phyloP scores from a whole-genome alignment of 2,888 invertebrate species.

The Mesopsocus fuscifrons region DNA sequence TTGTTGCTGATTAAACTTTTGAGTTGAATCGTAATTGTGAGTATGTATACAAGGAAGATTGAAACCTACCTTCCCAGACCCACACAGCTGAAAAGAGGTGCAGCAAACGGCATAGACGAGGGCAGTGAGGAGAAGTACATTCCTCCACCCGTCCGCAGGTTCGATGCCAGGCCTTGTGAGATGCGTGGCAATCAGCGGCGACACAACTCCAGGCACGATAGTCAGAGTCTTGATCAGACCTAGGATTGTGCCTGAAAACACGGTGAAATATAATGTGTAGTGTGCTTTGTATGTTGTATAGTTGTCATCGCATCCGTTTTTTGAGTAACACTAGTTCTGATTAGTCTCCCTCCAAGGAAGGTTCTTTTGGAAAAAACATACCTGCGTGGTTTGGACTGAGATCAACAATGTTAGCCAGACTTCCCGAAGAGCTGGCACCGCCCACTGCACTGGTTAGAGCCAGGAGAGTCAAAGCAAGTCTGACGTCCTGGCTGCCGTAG shows the following conservation, averaged over 20 bases:
- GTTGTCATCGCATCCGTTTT: too few relatives aligned
- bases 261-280: too few relatives aligned
- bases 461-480: slow-evolving; percentile 14
- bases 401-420: slow-evolving; percentile 16
- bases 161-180: slow-evolving; percentile 17
- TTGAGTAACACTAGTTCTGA: too few relatives aligned
- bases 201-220: slow-evolving; percentile 20
- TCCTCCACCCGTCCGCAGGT: slow-evolving; percentile 18
- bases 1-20: too few relatives aligned
- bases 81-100: slow-evolving; percentile 19
- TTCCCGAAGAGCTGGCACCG: slow-evolving; percentile 17
- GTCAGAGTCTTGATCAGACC: slow-evolving; percentile 21
- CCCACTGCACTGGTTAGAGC: slow-evolving; percentile 13
- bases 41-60: too few relatives aligned
- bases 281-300: too few relatives aligned
- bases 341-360: too few relatives aligned
- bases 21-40: too few relatives aligned
- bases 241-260: slow-evolving; percentile 17
- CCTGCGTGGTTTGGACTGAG: slow-evolving; percentile 13
- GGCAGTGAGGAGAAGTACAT: slow-evolving; percentile 20
- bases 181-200: slow-evolving; percentile 18
- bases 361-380: slow-evolving; percentile 8
- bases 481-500: slow-evolving; percentile 11
- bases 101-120: slow-evolving; percentile 18
- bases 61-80: slow-evolving; percentile 19